Base-by-base conservation (phyloP, 2,888 invertebrate genomes). In the Agrotis segetum region DNA sequence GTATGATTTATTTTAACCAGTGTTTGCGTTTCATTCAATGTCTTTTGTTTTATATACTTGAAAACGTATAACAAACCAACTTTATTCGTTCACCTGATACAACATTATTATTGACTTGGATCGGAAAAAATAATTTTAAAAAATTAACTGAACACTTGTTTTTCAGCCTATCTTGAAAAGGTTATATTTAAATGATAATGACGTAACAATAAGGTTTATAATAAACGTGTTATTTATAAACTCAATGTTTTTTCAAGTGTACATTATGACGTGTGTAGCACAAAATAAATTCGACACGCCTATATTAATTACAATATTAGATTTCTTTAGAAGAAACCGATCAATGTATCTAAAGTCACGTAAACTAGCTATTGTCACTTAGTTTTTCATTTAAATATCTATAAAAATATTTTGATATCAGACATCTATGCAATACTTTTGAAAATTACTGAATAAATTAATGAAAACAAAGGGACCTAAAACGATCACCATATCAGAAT, bases 181-280 rank as follows among this genome's bases (percentile, higher is more conserved):
- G 55, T 40, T 65, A n/a, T 72, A 66, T 60, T 52, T 67, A 55
- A 55, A 74, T 63, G n/a, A 60, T 52, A 74, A 64, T 47, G 40
- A 40, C 40, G 21, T 56, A 60, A 29, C 21, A 64, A 21, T 52
- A 44, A 59, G 52, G 46, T 56, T 67, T 55, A 55, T 60, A 60
- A 70, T 44, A 79, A 77, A 52, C 58, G 60, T 16, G 24, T 46
- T 83, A 84, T 82, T 59, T 73, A 66, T 74, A 85, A 61, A 65
- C 19, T 34, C 29, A 53, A n/a, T 85, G 74, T 86, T 86, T 63
- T 69, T 77, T 67, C 87, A 88, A 81, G 87, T 88, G 88, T 80
- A 62, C 56, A n/a, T 11, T 59, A 55, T 78, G 81, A 82, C 81
- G 81, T 81, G 49, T 44, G 24, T 58, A 40, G 17, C 29, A 77